Conservation (phyloP, 2,797 vertebrate genomes). For the Amblyopsis hoosieri region DNA sequence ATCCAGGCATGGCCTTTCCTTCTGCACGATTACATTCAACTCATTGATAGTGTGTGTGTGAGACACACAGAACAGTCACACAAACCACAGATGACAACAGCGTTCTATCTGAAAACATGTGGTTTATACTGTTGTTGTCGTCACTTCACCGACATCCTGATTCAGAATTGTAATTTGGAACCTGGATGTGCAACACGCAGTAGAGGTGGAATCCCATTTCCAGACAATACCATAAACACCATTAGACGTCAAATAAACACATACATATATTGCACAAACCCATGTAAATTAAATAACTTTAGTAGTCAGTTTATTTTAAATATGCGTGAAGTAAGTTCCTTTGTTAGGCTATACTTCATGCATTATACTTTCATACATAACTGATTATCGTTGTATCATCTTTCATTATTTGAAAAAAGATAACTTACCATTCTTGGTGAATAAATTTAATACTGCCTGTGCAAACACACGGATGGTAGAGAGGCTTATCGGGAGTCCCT, state of each 20-base stretch:
- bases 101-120: constrained; percentile 20
- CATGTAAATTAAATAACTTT: too few relatives aligned
- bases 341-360: too few relatives aligned
- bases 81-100: constrained; percentile 28
- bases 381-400: too few relatives aligned
- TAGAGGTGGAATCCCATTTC: neutral
- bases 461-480: constrained; percentile 98
- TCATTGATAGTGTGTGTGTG: constrained; percentile 28
- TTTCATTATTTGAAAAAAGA: too few relatives aligned
- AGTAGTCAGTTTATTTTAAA: too few relatives aligned
- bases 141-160: constrained; percentile 9
- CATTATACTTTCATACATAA: too few relatives aligned
- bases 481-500: constrained; percentile 95
- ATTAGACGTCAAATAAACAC: too few relatives aligned
- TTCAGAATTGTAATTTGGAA: neutral
- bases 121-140: constrained; percentile 13
- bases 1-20: constrained; percentile 30
- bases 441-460: constrained; percentile 99
- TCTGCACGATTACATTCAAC: constrained; percentile 25
- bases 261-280: too few relatives aligned
- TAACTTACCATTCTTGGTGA: constrained; percentile 97
- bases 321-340: too few relatives aligned
- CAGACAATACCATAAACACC: too few relatives aligned
- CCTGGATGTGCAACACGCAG: neutral
- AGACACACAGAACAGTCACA: constrained; percentile 9